Base-by-base conservation (phyloP, 2,888 invertebrate species). In the Ephialtes manifestator region DNA sequence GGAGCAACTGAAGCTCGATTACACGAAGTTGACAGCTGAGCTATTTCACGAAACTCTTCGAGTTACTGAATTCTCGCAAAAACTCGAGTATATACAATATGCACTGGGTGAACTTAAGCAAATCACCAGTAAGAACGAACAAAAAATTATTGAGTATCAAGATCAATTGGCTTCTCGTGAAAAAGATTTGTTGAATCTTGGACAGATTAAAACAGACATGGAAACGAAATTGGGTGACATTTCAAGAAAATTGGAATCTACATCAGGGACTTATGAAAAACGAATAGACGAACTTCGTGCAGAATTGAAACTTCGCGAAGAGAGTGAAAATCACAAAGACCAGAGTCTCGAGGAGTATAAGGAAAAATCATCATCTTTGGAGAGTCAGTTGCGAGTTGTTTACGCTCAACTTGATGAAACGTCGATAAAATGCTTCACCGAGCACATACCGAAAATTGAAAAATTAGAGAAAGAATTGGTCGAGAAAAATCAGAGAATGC, bases 391-490 rank as follows among this genome's bases (percentile, higher is more conserved):
- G 35, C 87, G 88, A 2, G 60, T 67, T 43, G 85, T 88, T 4
- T 87, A 86, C 18, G 76, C 63, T 0, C 75, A 91, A 60, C 80
- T 92, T 15, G 89, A 91, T 13, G 81, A 88, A 71, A 83, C 71
- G n/a, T 85, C 86, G 11, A 58, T 80, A 7, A 87, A 77, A 71
- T 86, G 80, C 55, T 75, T 68, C 4, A 85, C 85, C n/a, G 89
- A 91, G 39, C 90, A 91, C 18, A 72, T 89, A 8, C 81, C 88
- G 2, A 89, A 87, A 70, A 90, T 93, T 18, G 87, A 89, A 20
- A 80, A 84, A 31, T 68, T 92, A 39, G 89, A 91, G 53, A 82
- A 80, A 15, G 89, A 91, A 51, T 67, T 91, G 18, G 71, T 39
- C 1, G 65, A 43, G 1, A 91, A 90, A 55, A 84, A 51, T 51